Evolutionary conservation across 2,113 vertebrate species (phyloP).

Genomic region (Chaenogobius annularis): DNA sequence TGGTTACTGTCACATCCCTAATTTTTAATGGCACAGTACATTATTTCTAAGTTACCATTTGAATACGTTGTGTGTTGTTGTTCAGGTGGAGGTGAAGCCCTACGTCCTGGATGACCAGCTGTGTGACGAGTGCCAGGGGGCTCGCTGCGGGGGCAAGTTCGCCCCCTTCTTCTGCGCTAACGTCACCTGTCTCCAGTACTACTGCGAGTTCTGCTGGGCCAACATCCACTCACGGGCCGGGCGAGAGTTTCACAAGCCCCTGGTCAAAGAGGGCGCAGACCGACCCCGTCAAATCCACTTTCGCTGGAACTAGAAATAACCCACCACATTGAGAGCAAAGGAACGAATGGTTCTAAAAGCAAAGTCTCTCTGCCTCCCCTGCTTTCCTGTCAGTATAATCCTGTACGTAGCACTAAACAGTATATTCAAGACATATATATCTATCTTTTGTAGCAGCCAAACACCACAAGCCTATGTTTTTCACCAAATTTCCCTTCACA

Average conservation of each 20-base stretch:
- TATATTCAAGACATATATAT: slow-evolving; percentile 69
- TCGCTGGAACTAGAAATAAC: slow-evolving; percentile 89
- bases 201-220: slow-evolving; percentile 99
- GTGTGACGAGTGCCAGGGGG: slow-evolving; percentile 97
- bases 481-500: slow-evolving; percentile 94
- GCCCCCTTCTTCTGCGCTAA: slow-evolving; percentile 98
- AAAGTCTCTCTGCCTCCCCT: slow-evolving; percentile 86
- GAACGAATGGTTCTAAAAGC: slow-evolving; percentile 83
- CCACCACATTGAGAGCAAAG: slow-evolving; percentile 58
- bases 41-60: no score
- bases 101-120: slow-evolving; percentile 98
- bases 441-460: slow-evolving; percentile 98
- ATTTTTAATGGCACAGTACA: no score
- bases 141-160: slow-evolving; percentile 94
- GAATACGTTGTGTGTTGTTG: background rate
- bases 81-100: slow-evolving; percentile 97
- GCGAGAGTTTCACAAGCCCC: slow-evolving; percentile 98
- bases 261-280: slow-evolving; percentile 98
- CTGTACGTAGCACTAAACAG: slow-evolving; percentile 78
- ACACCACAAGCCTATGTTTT: slow-evolving; percentile 97
- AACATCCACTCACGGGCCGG: slow-evolving; percentile 98
- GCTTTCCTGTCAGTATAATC: slow-evolving; percentile 84
- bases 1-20: no score
- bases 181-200: slow-evolving; percentile 99
- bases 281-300: slow-evolving; percentile 98